These are phyloP conservation scores for Cynocephalus volans DNA, from an alignment of 2,113 vertebrate species.

Conservation along the genomic window DNA sequence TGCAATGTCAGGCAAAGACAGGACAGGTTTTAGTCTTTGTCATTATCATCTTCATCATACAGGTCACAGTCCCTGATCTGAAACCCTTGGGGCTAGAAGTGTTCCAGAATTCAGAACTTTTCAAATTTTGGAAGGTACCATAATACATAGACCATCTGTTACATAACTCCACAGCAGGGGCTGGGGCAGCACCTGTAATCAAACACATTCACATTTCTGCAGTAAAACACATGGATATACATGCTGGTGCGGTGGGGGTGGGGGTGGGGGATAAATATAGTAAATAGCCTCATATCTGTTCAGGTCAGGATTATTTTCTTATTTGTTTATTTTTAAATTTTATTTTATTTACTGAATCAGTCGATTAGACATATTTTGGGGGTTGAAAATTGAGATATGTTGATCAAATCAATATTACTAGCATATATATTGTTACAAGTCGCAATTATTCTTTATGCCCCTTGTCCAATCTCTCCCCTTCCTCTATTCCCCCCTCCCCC, in stretches of 20 bases:
- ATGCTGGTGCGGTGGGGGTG: neutral
- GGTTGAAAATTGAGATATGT: no score
- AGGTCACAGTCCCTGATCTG: neutral
- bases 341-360: no score
- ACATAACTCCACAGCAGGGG: neutral
- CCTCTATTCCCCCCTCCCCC: no score
- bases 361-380: no score
- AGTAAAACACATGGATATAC: neutral
- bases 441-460: no score
- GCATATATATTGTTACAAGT: no score
- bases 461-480: no score
- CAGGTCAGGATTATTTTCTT: neutral
- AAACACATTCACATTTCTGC: neutral
- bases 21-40: neutral
- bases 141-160: neutral
- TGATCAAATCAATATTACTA: no score
- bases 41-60: neutral
- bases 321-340: no score
- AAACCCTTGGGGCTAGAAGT: neutral
- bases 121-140: neutral
- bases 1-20: neutral
- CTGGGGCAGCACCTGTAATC: neutral
- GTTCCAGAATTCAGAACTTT: conserved; percentile 1
- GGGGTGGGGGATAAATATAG: neutral
- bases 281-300: neutral